Conservation (phyloP, 2,888 invertebrate genomes). For the Gryllus longicercus region DNA sequence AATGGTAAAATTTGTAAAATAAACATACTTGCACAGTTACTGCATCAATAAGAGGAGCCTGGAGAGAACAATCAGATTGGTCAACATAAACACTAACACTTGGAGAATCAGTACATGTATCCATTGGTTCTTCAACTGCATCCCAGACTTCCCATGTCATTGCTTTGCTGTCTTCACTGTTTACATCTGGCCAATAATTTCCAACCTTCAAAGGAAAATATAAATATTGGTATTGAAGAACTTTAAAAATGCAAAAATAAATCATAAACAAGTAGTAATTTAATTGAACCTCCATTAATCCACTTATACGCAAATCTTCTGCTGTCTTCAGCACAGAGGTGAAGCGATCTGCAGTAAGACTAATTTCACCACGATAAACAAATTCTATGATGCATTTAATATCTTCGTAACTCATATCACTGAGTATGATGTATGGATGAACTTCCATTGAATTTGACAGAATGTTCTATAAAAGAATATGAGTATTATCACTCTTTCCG, state of each 20-base stretch:
- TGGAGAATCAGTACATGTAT: background rate
- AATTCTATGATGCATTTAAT: conserved; percentile 47
- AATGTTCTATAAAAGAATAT: conserved; percentile 44
- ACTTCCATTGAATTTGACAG: conserved; percentile 45
- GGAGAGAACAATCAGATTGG: background rate
- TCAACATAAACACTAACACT: background rate
- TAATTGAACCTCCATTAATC: conserved; percentile 45
- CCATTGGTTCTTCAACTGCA: background rate
- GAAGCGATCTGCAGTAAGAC: conserved; percentile 46
- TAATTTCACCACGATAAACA: conserved; percentile 47
- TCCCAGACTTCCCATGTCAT: background rate
- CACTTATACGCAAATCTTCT: conserved; percentile 46
- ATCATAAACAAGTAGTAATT: too few species aligned
- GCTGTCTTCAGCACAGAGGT: conserved; percentile 46
- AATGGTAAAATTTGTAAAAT: too few species aligned
- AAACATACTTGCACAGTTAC: conserved; percentile 21
- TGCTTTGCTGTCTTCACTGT: background rate
- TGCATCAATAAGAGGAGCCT: background rate
- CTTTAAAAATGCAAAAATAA: background rate
- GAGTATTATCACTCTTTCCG: background rate
- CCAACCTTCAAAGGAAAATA: background rate
- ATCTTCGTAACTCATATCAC: conserved; percentile 46
- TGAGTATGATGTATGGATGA: conserved; percentile 47
- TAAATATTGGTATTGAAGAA: background rate
- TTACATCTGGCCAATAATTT: background rate